These are phyloP conservation scores for Enteromius anoplus DNA, from an alignment of 2,797 vertebrate species.

Conservation along the genomic window DNA sequence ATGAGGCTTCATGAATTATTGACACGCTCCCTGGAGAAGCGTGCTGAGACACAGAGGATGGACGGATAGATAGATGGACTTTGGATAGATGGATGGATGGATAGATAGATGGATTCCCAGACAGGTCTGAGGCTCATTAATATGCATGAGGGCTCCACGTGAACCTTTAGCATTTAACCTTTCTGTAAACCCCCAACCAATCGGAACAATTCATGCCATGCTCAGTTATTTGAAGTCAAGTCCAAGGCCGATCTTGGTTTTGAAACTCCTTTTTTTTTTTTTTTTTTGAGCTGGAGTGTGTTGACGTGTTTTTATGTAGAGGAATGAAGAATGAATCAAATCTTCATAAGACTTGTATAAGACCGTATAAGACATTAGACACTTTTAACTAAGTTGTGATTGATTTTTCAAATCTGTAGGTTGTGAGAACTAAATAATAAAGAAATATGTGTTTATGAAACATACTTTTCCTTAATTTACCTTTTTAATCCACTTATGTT, in stretches of 20 bases:
- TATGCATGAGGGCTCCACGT: background rate
- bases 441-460: background rate
- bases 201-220: background rate
- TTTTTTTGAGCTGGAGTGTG: background rate
- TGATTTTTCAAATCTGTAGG: background rate
- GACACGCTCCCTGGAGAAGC: conserved; percentile 1
- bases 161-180: background rate
- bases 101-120: conserved; percentile 19
- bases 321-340: background rate
- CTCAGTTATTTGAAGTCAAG: background rate
- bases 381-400: background rate
- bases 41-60: background rate
- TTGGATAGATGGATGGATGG: conserved; percentile 31
- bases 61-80: conserved; percentile 19
- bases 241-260: no score
- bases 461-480: background rate
- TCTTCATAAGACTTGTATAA: no score
- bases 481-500: background rate
- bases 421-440: background rate
- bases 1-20: conserved; percentile 53
- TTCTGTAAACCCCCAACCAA: background rate
- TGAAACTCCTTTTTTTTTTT: no score
- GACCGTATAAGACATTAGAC: background rate
- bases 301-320: background rate
- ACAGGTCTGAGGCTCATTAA: background rate